A percentile compares a stretch with the other conserved stretches of the same genome.
phyloP scores from a whole-genome alignment of 2,113 vertebrate genomes.

The Seriola aureovittata region DNA sequence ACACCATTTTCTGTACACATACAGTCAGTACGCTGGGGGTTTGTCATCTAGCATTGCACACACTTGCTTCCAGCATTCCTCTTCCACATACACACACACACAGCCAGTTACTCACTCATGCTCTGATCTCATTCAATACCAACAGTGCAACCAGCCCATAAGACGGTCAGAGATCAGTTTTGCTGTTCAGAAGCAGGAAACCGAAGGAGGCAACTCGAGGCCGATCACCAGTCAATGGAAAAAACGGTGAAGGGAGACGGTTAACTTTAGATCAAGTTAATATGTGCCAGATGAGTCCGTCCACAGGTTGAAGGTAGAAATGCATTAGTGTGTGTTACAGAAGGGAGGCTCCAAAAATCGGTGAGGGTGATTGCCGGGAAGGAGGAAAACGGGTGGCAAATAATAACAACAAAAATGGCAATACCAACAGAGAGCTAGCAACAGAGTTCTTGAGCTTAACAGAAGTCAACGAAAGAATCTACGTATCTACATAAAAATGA shows the following conservation, averaged over 20 bases:
- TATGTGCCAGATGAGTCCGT: constrained; percentile 56
- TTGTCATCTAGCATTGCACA: constrained; percentile 29
- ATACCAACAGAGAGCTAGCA: constrained; percentile 54
- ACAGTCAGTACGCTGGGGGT: background rate
- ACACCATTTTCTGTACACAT: constrained; percentile 5
- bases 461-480: constrained; percentile 29
- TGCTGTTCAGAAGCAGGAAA: constrained; percentile 57
- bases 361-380: constrained; percentile 58
- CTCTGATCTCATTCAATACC: constrained; percentile 35
- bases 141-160: constrained; percentile 62
- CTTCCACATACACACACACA: constrained; percentile 10
- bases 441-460: constrained; percentile 51
- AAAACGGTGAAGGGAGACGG: constrained; percentile 7
- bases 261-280: constrained; percentile 65
- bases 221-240: constrained; percentile 41
- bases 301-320: constrained; percentile 56
- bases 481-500: constrained; percentile 27
- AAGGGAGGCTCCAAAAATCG: constrained; percentile 57
- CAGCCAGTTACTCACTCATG: constrained; percentile 45
- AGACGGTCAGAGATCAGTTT: constrained; percentile 56
- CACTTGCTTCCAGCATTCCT: constrained; percentile 29
- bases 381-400: constrained; percentile 72
- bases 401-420: constrained; percentile 75
- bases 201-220: constrained; percentile 43
- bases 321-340: constrained; percentile 81